Evolutionary conservation across 2,113 vertebrate species (phyloP).

Genomic region (Pycnonotus jocosus): DNA sequence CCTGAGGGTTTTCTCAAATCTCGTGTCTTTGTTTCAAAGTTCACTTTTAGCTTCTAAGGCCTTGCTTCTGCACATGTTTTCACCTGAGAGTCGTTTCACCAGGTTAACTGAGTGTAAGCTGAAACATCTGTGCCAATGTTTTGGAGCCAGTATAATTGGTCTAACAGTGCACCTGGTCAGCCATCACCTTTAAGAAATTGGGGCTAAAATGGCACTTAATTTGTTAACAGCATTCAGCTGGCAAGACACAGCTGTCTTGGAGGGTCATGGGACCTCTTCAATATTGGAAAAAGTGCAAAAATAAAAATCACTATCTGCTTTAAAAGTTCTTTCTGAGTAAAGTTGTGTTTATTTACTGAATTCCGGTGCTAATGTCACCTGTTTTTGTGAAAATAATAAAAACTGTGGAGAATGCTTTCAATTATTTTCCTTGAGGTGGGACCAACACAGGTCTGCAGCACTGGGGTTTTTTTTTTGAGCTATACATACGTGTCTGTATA

Average conservation of each 20-base stretch:
- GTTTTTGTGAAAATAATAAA: neutral
- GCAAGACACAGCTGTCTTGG: neutral
- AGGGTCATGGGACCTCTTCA: neutral
- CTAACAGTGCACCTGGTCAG: neutral
- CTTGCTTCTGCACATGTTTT: neutral
- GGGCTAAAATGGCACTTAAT: neutral
- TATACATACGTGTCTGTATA: neutral
- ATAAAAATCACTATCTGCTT: neutral
- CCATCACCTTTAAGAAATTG: neutral
- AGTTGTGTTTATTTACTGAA: neutral
- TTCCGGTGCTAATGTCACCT: neutral
- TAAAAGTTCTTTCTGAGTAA: neutral
- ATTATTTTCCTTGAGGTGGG: neutral
- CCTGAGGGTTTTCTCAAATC: accelerated
- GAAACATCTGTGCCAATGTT: neutral
- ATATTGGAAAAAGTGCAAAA: neutral
- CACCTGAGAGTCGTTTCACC: neutral
- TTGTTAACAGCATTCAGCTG: neutral
- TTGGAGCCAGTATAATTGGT: neutral
- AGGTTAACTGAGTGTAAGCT: neutral
- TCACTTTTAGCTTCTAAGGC: neutral
- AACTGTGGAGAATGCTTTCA: neutral
- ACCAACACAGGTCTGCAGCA: neutral
- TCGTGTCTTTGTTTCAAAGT: neutral
- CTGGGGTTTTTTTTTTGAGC: neutral